A percentile compares a stretch with the other conserved stretches of the same genome.
Evolutionary conservation across 2,888 invertebrate species (phyloP).

Genomic region (Julus scanicus): DNA sequence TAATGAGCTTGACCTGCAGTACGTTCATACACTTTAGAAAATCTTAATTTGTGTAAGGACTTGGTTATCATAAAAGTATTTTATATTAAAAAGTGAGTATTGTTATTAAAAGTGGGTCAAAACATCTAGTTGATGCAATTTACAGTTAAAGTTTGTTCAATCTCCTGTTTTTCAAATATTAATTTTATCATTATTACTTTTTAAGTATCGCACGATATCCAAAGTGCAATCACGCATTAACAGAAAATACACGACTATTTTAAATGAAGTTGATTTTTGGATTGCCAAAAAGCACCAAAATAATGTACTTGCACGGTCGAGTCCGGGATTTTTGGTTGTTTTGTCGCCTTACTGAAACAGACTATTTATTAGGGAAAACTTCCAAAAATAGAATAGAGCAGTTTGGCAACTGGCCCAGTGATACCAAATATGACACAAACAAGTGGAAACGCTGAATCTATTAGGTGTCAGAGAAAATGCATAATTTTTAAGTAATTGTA

Average conservation of each 20-base stretch:
- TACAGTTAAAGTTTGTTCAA: no score
- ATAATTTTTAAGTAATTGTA: neutral
- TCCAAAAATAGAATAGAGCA: neutral
- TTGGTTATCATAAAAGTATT: no score
- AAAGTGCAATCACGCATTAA: neutral
- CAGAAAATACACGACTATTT: neutral
- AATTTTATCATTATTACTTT: no score
- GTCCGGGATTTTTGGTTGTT: neutral
- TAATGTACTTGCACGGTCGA: neutral
- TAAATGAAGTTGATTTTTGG: neutral
- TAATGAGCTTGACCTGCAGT: no score
- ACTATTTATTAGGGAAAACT: neutral
- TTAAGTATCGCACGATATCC: neutral
- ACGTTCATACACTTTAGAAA: no score
- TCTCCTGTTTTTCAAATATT: no score
- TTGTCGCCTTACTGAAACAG: neutral
- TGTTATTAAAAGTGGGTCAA: no score
- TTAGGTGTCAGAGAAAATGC: neutral
- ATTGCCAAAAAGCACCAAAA: conserved; percentile 6
- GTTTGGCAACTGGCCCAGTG: neutral
- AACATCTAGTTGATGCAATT: no score
- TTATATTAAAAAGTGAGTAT: no score
- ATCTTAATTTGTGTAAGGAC: no score
- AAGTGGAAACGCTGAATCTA: neutral
- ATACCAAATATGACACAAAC: conserved; percentile 24